Conservation (phyloP, 2,888 invertebrate genomes). For the Amphipyra berbera region DNA sequence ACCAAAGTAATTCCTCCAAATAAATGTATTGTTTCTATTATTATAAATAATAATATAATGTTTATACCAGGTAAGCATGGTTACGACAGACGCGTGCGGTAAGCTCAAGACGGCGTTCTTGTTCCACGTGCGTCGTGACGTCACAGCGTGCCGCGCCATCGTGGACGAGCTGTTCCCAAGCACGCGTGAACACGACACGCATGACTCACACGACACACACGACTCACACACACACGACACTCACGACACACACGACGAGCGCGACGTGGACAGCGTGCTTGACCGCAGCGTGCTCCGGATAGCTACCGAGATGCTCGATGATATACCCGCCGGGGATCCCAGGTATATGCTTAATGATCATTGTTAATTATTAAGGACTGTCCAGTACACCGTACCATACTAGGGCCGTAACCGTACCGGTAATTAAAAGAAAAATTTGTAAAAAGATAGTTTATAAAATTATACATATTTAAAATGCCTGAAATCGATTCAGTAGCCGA, state of each 20-base stretch:
- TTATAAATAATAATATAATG: no score
- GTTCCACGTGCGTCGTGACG: constrained; percentile 91
- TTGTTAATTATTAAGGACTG: no score
- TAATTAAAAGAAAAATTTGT: no score
- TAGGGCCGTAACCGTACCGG: no score
- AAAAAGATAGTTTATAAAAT: no score
- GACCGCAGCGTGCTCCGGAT: constrained; percentile 85
- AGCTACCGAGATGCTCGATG: constrained; percentile 95
- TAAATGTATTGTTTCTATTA: not conserved
- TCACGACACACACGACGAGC: no score
- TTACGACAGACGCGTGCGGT: constrained; percentile 79
- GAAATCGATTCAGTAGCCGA: no score
- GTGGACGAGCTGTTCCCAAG: constrained; percentile 74
- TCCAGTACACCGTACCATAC: no score
- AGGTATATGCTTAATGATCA: constrained; percentile 60
- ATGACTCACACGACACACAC: no score
- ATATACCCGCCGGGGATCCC: constrained; percentile 97
- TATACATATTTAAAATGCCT: no score
- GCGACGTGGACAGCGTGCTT: constrained; percentile 73
- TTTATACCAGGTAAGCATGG: constrained; percentile 70
- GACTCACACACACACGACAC: no score
- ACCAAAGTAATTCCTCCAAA: no score
- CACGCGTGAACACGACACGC: constrained; percentile 61
- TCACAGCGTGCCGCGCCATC: constrained; percentile 63
- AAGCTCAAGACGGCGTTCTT: constrained; percentile 94